These are phyloP conservation scores for Agrochola litura DNA, from an alignment of 2,888 invertebrate genomes.

Conservation along the genomic window DNA sequence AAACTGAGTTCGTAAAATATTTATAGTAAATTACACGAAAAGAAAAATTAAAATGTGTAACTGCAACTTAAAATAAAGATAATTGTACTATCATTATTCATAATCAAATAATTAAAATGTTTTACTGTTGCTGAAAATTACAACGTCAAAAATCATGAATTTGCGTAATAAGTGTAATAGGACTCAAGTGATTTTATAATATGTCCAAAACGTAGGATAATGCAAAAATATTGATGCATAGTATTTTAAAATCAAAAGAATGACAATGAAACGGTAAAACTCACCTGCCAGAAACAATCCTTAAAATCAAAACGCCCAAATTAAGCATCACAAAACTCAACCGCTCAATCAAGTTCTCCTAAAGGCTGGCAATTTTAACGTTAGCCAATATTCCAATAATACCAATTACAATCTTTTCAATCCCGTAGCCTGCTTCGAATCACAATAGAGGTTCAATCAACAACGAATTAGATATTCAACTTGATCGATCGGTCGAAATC, in stretches of 20 bases:
- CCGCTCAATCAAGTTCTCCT: conserved; percentile 61
- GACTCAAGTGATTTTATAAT: neutral
- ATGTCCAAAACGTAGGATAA: neutral
- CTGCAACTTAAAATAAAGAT: no score
- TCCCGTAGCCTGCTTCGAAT: conserved; percentile 66
- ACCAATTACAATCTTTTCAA: conserved; percentile 64
- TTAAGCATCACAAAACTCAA: conserved; percentile 55
- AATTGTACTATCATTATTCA: no score
- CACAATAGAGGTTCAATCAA: conserved; percentile 71
- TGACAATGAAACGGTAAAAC: neutral
- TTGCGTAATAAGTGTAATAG: no score
- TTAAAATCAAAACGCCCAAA: conserved; percentile 47
- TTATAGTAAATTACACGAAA: no score
- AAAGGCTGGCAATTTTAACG: conserved; percentile 62
- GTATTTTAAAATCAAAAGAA: neutral
- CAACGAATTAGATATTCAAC: conserved; percentile 65
- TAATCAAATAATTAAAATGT: no score
- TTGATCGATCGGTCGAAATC: conserved; percentile 68
- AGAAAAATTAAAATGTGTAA: no score
- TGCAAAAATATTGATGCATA: no score
- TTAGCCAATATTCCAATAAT: conserved; percentile 61
- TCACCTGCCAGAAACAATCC: conserved; percentile 9
- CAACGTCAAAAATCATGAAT: no score
- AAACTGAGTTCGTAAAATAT: no score
- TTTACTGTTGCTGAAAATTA: no score